phyloP scores from a whole-genome alignment of 2,797 vertebrate genomes.

The Anguilla megastoma region DNA sequence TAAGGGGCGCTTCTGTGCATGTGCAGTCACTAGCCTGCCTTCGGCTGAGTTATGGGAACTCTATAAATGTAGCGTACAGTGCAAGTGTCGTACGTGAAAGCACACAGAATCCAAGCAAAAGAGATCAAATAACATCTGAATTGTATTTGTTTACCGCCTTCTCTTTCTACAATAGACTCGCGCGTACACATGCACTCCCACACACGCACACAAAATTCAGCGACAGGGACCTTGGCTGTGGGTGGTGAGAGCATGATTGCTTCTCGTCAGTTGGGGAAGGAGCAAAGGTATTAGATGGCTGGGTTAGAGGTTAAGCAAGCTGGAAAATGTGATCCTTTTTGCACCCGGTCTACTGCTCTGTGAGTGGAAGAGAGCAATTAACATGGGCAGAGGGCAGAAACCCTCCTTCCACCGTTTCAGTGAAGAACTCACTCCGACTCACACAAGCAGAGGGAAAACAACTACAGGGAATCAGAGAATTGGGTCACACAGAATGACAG shows the following conservation, averaged over 20 bases:
- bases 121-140: neutral
- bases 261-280: neutral
- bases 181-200: neutral
- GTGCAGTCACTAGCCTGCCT: neutral
- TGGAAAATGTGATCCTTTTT: slow-evolving; percentile 20
- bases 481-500: neutral
- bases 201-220: neutral
- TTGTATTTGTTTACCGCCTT: neutral
- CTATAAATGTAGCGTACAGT: neutral
- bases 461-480: neutral
- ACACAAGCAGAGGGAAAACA: neutral
- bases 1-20: neutral
- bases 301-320: slow-evolving; percentile 1
- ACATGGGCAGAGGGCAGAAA: neutral
- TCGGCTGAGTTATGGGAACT: neutral
- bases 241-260: neutral
- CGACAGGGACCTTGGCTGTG: neutral
- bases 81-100: neutral
- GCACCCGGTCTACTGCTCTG: neutral
- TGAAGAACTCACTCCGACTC: neutral
- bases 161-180: neutral
- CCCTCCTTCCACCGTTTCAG: neutral
- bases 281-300: neutral
- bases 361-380: neutral
- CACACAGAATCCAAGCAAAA: neutral